phyloP scores from a whole-genome alignment of 2,888 invertebrate species.

The Lysandra bellargus region DNA sequence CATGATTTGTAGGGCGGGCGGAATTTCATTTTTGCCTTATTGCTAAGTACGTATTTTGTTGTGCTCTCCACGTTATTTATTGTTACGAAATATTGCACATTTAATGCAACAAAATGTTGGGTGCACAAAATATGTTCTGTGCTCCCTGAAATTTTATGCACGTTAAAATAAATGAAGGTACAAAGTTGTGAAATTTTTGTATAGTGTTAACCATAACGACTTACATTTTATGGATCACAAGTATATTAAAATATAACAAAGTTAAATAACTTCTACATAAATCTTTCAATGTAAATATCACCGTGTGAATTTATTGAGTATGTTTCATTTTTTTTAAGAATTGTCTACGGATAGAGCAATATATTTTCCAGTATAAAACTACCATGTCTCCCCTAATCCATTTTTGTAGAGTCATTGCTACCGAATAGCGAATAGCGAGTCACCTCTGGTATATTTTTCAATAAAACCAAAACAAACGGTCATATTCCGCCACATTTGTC shows the following conservation, averaged over 20 bases:
- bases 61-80: conserved; percentile 36
- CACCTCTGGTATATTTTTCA: not conserved
- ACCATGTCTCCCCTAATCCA: no score
- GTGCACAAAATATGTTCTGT: conserved; percentile 2
- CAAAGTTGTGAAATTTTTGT: no score
- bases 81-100: conserved; percentile 39
- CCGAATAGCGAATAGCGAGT: not conserved
- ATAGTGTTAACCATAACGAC: not conserved
- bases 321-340: not conserved
- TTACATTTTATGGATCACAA: not conserved
- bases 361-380: no score
- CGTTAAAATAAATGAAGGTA: not conserved
- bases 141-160: conserved; percentile 14
- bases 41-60: conserved; percentile 35
- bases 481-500: not conserved
- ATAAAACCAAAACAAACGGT: conserved; percentile 8
- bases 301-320: no score
- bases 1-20: conserved; percentile 50
- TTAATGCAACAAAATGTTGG: conserved; percentile 23
- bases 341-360: not conserved
- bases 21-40: conserved; percentile 45
- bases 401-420: not conserved
- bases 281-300: no score
- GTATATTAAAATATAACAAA: no score
- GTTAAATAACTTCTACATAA: no score